Conservation (phyloP, 2,888 invertebrate genomes). For the Agrotis segetum region DNA sequence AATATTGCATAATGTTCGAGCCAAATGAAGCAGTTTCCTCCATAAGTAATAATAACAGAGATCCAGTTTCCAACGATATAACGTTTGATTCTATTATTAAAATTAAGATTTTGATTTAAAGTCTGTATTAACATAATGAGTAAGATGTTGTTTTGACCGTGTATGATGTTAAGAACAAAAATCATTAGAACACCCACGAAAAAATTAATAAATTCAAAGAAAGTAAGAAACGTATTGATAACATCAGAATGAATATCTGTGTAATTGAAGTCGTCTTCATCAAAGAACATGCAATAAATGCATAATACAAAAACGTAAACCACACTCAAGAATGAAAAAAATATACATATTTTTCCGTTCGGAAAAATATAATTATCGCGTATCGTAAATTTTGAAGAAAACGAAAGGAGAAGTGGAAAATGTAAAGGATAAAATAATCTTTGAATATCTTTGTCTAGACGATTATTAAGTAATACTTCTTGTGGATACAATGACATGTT, state of each 20-base stretch:
- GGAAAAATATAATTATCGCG: too few relatives aligned
- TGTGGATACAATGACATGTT: too few relatives aligned
- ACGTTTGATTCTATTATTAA: not conserved
- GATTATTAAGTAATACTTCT: too few relatives aligned
- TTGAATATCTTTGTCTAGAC: too few relatives aligned
- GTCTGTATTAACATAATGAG: not conserved
- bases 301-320: too few relatives aligned
- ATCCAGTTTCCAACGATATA: constrained; percentile 8
- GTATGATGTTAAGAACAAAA: not conserved
- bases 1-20: not conserved
- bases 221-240: not conserved
- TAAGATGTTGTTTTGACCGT: constrained; percentile 3
- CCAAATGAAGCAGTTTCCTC: not conserved
- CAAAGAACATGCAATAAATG: not conserved
- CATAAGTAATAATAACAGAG: not conserved
- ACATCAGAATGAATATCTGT: not conserved
- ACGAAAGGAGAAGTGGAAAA: too few relatives aligned
- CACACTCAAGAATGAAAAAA: too few relatives aligned
- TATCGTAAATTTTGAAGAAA: too few relatives aligned
- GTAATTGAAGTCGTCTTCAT: not conserved
- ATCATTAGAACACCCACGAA: not conserved
- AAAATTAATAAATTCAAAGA: not conserved
- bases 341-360: too few relatives aligned
- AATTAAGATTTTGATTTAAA: constrained; percentile 4
- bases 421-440: too few relatives aligned